Evolutionary conservation across 2,113 vertebrate genomes (phyloP), one percentile per base, ranked within the genome.

Genomic region (Heterotilapia buettikoferi): DNA sequence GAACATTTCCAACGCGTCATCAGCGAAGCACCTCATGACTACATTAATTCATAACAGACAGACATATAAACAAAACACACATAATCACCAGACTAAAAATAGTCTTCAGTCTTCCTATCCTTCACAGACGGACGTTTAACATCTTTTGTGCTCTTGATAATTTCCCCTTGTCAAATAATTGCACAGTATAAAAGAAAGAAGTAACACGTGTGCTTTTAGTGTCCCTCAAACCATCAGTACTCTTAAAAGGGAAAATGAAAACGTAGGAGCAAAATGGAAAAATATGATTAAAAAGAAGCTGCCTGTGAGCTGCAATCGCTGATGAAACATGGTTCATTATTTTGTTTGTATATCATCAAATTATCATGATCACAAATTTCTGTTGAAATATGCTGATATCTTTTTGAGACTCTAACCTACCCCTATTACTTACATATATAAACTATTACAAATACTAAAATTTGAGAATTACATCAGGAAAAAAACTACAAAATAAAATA

Each of bases 51-150:
- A 16, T 9, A 24, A n/a, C 21, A 36, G 21, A 45, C 2, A 6
- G 56, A 11, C 4, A 29, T 73, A 47, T 45, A 76, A 76, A 26
- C 14, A 47, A 16, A 0, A 29, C 24, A 76, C 6, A 76, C 16
- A 47, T 76, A 76, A 47, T 47, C 43, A 12, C 16, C 24, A 29
- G 24, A 29, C 43, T 76, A 47, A 47, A 76, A 47, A 76, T 73
- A 29, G 26, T 76, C 9, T 29, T 45, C 40, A 26, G 24, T 29
- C 14, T 29, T 76, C 4, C 24, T 76, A 29, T 47, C 14, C 40
- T 11, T 24, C 0, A 1, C 24, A 76, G 2, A 47, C 0, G 2
- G 43, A 76, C 6, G 0, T 76, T 29, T 76, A 29, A 29, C 43
- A 76, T 76, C 21, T 76, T 47, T 76, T 11, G 26, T 29, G 6